Evolutionary conservation across 2,888 invertebrate species (phyloP), one percentile per base, ranked within the genome.

Genomic region (Drosophila anomelani): DNA sequence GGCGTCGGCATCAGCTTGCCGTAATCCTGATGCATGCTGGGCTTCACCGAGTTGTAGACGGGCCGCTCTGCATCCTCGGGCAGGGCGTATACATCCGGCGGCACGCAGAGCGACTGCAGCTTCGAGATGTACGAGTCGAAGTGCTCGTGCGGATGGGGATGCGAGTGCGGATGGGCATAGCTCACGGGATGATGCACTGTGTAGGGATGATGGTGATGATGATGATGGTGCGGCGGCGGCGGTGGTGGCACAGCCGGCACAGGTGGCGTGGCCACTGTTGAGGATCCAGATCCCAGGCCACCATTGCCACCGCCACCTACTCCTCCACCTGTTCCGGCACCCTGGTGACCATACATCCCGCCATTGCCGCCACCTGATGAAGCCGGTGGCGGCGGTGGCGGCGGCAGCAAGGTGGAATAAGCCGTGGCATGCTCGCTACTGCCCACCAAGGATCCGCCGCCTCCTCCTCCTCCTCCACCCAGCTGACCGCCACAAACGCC

Each of bases 81-180:
- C 93, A 96, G 95, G 59, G 96, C 96, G 88, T 96, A 96, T 58
- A 96, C 96, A 88, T 96, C 96, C 38, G 92, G 91, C 26, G 97
- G 96, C 6, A 96, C 95, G 94, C 98, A 98, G 63, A 98, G 94
- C 43, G 97, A 97, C 92, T 98, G 98, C 81, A 98, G 94, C 92
- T 97, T 98, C 81, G 96, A 97, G 89, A 98, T 95, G 93, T 98
- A 98, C 80, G 96, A 96, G 93, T 98, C 98, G 93, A 98, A 97
- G 93, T 97, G 97, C 91, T 98, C 98, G 91, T 96, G 96, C 74
- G 96, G 95, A 90, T 96, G 96, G 74, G 96, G 95, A 89, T 96
- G 94, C 20, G 58, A 43, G 29, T 60, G 85, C 55, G 78, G 71
- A 46, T 80, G 80, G 4, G 84, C 83, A 93, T 91, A 90, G 29